These are phyloP conservation scores for Falco biarmicus DNA, from an alignment of 2,797 vertebrate genomes.

Conservation along the genomic window DNA sequence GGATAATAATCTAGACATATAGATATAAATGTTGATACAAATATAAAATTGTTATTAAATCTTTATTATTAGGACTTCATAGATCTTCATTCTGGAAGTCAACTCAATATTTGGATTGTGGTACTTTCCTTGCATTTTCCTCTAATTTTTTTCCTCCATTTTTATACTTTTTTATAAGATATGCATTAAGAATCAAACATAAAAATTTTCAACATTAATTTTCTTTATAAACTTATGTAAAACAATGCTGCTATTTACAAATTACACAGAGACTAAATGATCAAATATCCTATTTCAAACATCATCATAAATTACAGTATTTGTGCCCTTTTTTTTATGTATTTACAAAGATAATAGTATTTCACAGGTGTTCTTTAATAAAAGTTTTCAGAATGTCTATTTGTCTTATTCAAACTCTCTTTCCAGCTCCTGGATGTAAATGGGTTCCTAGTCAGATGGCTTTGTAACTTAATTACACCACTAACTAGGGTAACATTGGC, in stretches of 20 bases:
- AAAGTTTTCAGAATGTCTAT: not conserved
- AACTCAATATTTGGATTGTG: not conserved
- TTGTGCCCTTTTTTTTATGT: fast-evolving
- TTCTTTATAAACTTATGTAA: not conserved
- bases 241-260: not conserved
- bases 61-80: not conserved
- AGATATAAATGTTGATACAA: not conserved
- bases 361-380: not conserved
- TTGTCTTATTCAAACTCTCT: not conserved
- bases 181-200: not conserved
- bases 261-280: not conserved
- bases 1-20: not conserved
- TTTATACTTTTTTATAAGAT: not conserved
- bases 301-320: not conserved
- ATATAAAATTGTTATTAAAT: not conserved
- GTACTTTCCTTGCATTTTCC: not conserved
- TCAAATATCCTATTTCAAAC: not conserved
- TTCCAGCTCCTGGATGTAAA: not conserved
- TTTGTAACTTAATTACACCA: not conserved
- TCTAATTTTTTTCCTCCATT: not conserved
- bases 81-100: not conserved
- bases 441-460: not conserved
- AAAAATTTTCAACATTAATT: not conserved
- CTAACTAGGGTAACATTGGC: not conserved
- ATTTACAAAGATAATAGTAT: not conserved